Base-by-base conservation (phyloP, 1,140 invertebrate species). In the Euglossa dilemma region DNA sequence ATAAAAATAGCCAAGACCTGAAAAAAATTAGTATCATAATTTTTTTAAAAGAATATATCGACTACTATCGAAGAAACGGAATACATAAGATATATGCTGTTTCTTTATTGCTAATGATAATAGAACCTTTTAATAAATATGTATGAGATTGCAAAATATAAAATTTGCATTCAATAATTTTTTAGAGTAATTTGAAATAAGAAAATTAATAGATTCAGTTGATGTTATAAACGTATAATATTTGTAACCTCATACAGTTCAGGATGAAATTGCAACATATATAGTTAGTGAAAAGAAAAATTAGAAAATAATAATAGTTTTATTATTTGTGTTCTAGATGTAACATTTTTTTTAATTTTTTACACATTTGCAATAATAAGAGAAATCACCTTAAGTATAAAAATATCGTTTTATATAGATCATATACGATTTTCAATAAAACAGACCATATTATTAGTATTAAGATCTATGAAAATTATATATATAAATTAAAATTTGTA, bases 331-430 rank as follows among this genome's bases (percentile, higher is more conserved):
- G 11, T 20, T 28, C 47, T 28, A 63, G 45, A 50, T 36, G 3
- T 63, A 63, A 75, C 3, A 36, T 23, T 63, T 50, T 50, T 56
- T 63, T 36, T 20, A 36, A 63, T 36, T 61, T 9, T 74, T 59
- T 12, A 61, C 25, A 28, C 18, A 36, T 7, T 66, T 54, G 18
- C 28, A 43, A 23, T 72, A 64, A 16, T n/a, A 73, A 59, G 23
- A 76, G 2, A n/a, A 36, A 56, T 45, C 43, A 47, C 25, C 54
- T 76, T 84, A 74, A 78, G 57, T 28, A 74, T 84, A 79, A 83
- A 81, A 83, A 36, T 63, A 83, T 74, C 72, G 66, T 87, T 87
- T 85, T 86, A 86, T 85, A 86, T 67, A 20, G 16, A 70, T 50
- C 36, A 73, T 87, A 77, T 77, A 86, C 36, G 67, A 50, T 82